Conservation (phyloP, 35 echinoderm and acorn worm species). For the Eucidaris tribuloides region DNA sequence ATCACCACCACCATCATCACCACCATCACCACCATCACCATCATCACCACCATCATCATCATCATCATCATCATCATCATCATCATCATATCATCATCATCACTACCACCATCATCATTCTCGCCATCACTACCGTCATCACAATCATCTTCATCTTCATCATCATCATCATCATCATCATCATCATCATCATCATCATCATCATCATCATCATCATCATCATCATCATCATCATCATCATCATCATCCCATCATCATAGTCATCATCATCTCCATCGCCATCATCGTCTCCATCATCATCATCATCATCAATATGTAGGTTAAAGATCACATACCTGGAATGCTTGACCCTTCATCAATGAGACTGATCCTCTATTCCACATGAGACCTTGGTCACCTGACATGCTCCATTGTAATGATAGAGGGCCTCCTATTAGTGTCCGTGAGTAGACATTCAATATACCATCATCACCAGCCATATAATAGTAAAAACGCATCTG, state of each 20-base stretch:
- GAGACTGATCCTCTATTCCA: constrained; percentile 7
- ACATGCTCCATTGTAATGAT: neutral
- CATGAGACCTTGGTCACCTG: neutral
- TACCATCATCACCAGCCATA: neutral
- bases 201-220: neutral
- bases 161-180: neutral
- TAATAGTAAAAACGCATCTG: constrained; percentile 15
- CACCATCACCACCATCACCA: neutral
- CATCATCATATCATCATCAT: neutral
- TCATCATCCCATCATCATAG: neutral
- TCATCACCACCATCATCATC: neutral
- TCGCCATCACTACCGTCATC: neutral
- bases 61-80: neutral
- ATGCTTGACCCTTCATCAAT: neutral
- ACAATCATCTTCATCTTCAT: neutral
- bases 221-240: constrained; percentile 7
- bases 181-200: neutral
- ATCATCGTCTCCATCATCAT: neutral
- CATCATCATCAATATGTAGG: neutral
- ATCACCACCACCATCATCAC: neutral
- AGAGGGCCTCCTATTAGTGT: neutral
- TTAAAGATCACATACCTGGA: constrained; percentile 3
- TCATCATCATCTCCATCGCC: neutral
- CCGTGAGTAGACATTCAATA: neutral
- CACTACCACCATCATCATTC: too few species aligned